These are phyloP conservation scores for Oegoconia quadripuncta DNA, from an alignment of 2,888 invertebrate genomes.

Conservation along the genomic window DNA sequence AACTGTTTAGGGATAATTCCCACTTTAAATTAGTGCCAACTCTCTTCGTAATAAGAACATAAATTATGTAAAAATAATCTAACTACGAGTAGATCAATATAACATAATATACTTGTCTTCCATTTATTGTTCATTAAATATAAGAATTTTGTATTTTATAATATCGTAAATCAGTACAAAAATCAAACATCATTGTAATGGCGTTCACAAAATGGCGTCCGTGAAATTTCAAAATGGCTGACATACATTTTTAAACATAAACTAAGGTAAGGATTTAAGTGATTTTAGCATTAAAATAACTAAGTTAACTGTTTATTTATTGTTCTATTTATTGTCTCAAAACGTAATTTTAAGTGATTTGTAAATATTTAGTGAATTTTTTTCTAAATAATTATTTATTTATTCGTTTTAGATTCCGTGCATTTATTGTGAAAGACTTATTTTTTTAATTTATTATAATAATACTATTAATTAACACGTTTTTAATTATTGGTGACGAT, in stretches of 20 bases:
- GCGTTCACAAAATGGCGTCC: conserved; percentile 13
- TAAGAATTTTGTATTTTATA: conserved; percentile 23
- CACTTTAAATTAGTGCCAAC: conserved; percentile 59
- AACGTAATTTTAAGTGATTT: conserved; percentile 39
- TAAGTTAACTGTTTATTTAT: conserved; percentile 66
- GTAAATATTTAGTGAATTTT: conserved; percentile 66
- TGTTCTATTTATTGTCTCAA: conserved; percentile 60
- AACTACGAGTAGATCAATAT: conserved; percentile 17
- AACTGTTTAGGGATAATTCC: conserved; percentile 32
- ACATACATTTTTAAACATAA: conserved; percentile 15
- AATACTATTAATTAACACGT: too few relatives aligned
- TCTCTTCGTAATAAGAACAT: conserved; percentile 30
- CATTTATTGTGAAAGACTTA: conserved; percentile 35
- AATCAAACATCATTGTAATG: conserved; percentile 19
- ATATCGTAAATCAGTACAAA: conserved; percentile 34
- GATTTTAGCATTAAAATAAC: conserved; percentile 33
- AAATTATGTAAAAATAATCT: conserved; percentile 12
- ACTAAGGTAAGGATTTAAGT: conserved; percentile 26
- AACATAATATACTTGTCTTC: conserved; percentile 31
- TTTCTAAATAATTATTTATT: conserved; percentile 29
- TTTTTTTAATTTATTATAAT: too few relatives aligned
- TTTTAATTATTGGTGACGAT: too few relatives aligned
- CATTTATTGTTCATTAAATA: conserved; percentile 26
- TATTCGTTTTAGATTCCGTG: conserved; percentile 32
- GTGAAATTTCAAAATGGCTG: conserved; percentile 17